These are phyloP conservation scores for Tachina lurida DNA, from an alignment of 2,888 invertebrate species.

Conservation along the genomic window DNA sequence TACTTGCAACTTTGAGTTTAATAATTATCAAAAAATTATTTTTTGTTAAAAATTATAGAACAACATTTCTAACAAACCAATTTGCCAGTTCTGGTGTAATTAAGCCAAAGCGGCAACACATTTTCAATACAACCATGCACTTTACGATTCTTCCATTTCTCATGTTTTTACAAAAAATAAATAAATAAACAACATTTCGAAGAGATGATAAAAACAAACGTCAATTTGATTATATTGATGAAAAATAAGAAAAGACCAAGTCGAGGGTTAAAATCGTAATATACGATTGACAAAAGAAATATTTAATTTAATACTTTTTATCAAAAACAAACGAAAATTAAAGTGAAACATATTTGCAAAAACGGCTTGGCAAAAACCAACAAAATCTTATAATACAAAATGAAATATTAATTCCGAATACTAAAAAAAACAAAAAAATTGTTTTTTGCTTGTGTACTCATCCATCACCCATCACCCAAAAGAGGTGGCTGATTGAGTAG, in stretches of 20 bases:
- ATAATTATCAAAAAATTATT: too few species aligned
- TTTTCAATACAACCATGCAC: conserved; percentile 13
- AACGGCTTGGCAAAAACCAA: conserved; percentile 10
- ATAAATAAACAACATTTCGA: conserved; percentile 31
- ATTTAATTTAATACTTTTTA: conserved; percentile 24
- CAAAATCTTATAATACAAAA: not conserved
- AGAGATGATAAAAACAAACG: conserved; percentile 44
- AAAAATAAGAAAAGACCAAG: conserved; percentile 19
- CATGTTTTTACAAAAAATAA: not conserved
- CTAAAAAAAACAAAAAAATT: not conserved
- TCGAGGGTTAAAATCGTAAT: conserved; percentile 2
- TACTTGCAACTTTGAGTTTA: too few species aligned
- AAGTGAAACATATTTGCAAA: not conserved
- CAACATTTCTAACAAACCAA: too few species aligned
- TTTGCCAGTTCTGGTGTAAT: too few species aligned
- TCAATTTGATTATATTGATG: conserved; percentile 38
- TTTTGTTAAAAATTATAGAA: too few species aligned
- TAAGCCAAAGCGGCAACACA: too few species aligned
- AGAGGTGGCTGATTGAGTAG: not conserved
- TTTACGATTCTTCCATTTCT: not conserved
- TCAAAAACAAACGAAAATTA: not conserved
- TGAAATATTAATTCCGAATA: not conserved
- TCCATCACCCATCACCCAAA: not conserved
- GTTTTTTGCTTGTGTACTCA: conserved; percentile 7
- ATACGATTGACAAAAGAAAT: conserved; percentile 20